These are phyloP conservation scores for Falco punctatus DNA, from an alignment of 2,113 vertebrate species.

Conservation along the genomic window DNA sequence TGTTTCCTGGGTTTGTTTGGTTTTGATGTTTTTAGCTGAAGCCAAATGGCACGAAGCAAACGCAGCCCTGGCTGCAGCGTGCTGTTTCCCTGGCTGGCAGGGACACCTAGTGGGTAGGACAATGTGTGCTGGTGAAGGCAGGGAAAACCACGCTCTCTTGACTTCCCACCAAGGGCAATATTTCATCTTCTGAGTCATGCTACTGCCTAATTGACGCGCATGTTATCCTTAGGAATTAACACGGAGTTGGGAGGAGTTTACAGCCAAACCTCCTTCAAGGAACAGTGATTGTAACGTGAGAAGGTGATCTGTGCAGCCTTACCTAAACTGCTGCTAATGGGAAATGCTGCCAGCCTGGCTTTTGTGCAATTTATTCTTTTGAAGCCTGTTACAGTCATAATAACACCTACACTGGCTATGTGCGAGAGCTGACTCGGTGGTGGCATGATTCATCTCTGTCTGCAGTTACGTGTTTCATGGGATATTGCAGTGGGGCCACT, in stretches of 20 bases:
- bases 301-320: not conserved
- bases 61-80: not conserved
- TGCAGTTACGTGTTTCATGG: not conserved
- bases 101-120: conserved; percentile 65
- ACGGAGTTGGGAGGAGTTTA: not conserved
- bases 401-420: not conserved
- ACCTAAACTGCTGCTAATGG: not conserved
- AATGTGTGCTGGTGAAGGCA: not conserved
- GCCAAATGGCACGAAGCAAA: not conserved
- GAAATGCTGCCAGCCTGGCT: not conserved
- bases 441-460: conserved; percentile 2
- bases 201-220: not conserved
- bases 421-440: not conserved
- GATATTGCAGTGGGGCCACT: not conserved
- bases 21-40: not conserved
- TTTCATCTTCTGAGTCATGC: not conserved
- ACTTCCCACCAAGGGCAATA: not conserved
- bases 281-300: not conserved
- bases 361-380: not conserved
- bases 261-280: not conserved
- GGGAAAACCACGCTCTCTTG: not conserved
- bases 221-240: not conserved
- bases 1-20: not conserved
- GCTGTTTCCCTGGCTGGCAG: conserved; percentile 46
- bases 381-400: not conserved